phyloP scores from a whole-genome alignment of 1,140 invertebrate genomes.

The Caenorhabditis latens region DNA sequence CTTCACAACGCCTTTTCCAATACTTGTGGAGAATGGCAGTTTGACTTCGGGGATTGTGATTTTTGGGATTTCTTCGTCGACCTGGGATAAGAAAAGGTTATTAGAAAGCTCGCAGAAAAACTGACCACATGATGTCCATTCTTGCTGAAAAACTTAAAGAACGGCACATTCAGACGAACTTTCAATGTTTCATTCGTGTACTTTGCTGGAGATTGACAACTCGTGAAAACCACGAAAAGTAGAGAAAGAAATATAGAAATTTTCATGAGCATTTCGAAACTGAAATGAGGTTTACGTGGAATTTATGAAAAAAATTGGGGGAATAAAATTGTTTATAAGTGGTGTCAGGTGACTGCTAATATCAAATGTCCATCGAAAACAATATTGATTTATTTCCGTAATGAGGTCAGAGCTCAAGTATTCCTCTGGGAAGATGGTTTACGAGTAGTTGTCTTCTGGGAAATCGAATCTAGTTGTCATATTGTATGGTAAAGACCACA shows the following conservation, averaged over 20 bases:
- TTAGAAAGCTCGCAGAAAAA: background rate
- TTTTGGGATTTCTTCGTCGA: slow-evolving; percentile 73
- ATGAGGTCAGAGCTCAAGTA: no score
- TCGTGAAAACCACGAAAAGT: background rate
- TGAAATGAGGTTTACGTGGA: background rate
- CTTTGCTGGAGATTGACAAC: no score
- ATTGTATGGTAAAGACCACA: no score
- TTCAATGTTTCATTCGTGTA: slow-evolving; percentile 12
- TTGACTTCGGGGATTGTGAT: slow-evolving; percentile 70
- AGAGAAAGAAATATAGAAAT: background rate
- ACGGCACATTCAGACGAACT: slow-evolving; percentile 14
- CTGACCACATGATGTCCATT: slow-evolving; percentile 60
- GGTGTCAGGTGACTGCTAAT: background rate
- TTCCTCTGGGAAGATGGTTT: no score
- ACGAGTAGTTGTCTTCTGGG: no score
- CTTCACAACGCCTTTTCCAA: slow-evolving; percentile 70
- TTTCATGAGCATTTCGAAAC: background rate
- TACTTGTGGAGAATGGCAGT: slow-evolving; percentile 71
- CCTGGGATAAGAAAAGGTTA: slow-evolving; percentile 59
- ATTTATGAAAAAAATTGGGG: background rate
- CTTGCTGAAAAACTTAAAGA: slow-evolving; percentile 60
- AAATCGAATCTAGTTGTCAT: no score
- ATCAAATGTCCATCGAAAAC: no score
- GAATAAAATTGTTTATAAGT: slow-evolving; percentile 4
- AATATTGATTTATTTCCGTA: no score